Conservation (phyloP, 1,140 invertebrate genomes). For the Holcopasites calliopsidis region DNA sequence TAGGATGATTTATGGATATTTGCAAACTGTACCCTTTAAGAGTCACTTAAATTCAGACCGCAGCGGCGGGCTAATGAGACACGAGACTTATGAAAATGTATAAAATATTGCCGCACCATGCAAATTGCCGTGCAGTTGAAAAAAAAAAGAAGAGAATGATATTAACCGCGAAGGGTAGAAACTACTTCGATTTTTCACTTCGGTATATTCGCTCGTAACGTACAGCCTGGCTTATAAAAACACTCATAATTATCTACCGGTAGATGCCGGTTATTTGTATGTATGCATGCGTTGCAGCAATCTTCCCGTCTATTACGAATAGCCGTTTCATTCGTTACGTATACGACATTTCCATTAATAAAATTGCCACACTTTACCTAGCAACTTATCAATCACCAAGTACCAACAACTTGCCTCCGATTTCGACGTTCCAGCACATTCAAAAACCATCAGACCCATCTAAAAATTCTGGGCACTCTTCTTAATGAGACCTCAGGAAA, state of each 20-base stretch:
- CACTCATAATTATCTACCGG: slow-evolving; percentile 14
- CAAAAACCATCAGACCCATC: background rate
- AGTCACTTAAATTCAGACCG: background rate
- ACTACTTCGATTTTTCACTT: slow-evolving; percentile 21
- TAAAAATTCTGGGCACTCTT: background rate
- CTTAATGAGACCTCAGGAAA: no score
- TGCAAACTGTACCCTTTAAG: slow-evolving; percentile 4
- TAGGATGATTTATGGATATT: slow-evolving; percentile 4
- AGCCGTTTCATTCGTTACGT: background rate
- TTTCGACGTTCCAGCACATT: background rate
- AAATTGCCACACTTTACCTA: background rate
- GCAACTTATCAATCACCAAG: background rate
- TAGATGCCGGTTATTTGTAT: slow-evolving; percentile 1
- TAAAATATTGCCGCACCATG: slow-evolving; percentile 4
- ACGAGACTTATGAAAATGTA: slow-evolving; percentile 19
- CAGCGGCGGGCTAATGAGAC: slow-evolving; percentile 6
- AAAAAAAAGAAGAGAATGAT: no score
- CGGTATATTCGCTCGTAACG: background rate
- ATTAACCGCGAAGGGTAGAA: slow-evolving; percentile 7
- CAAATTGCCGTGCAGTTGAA: slow-evolving; percentile 2
- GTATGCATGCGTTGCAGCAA: slow-evolving; percentile 1
- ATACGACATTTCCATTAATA: slow-evolving; percentile 17
- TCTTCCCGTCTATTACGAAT: slow-evolving; percentile 12
- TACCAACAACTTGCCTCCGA: background rate
- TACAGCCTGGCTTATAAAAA: slow-evolving; percentile 9